Evolutionary conservation across 2,113 vertebrate species (phyloP).

Genomic region (Marmota monax): DNA sequence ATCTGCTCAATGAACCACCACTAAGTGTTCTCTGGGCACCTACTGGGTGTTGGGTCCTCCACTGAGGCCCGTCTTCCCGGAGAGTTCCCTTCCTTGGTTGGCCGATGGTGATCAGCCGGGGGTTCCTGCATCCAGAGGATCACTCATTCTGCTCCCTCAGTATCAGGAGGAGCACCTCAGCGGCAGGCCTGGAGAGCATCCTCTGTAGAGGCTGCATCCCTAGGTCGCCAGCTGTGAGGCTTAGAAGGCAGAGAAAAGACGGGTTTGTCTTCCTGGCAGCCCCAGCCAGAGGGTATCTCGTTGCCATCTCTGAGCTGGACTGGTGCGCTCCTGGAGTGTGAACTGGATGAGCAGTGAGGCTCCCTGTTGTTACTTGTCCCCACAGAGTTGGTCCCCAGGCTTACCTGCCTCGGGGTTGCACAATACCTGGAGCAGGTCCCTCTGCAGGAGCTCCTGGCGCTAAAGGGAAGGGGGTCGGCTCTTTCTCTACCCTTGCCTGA

Average conservation of each 20-base stretch:
- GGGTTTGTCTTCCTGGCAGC: neutral
- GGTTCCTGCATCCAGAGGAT: neutral
- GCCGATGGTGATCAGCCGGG: neutral
- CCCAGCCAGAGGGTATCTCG: neutral
- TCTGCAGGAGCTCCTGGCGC: neutral
- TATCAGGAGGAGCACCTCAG: neutral
- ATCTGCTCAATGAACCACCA: neutral
- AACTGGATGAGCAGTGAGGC: accelerated
- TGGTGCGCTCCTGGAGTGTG: neutral
- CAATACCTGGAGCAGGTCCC: neutral
- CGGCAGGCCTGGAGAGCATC: neutral
- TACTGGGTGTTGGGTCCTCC: neutral
- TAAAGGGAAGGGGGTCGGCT: neutral
- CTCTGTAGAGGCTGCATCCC: neutral
- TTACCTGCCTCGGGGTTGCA: neutral
- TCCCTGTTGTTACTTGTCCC: conserved; percentile 51
- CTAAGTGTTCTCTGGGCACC: neutral
- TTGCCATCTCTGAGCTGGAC: neutral
- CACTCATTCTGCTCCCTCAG: neutral
- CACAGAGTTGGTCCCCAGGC: neutral
- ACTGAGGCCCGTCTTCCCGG: neutral
- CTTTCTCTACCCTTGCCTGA: neutral
- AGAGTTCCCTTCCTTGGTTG: neutral
- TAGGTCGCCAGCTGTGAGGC: neutral
- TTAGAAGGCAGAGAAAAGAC: neutral